Conservation (phyloP, 2,888 invertebrate genomes). For the Uloborus plumipes region DNA sequence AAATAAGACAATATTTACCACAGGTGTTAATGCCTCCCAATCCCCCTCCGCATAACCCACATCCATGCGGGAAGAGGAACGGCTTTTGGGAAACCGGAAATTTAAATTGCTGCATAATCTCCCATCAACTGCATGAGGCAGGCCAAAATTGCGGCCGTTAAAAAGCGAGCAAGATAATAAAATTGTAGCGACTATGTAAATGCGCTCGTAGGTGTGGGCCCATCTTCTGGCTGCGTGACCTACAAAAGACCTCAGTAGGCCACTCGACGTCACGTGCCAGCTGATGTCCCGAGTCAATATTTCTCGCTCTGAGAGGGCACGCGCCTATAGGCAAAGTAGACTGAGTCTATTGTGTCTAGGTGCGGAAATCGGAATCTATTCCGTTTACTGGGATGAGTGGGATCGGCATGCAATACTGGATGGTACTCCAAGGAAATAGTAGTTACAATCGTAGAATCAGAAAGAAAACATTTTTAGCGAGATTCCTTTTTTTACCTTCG, state of each 20-base stretch:
- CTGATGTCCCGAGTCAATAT: slow-evolving; percentile 53
- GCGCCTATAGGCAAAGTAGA: slow-evolving; percentile 23
- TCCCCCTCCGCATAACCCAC: slow-evolving; percentile 7
- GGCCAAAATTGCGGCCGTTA: not conserved
- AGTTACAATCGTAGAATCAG: too few relatives aligned
- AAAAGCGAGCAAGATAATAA: slow-evolving; percentile 46
- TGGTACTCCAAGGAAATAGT: too few relatives aligned
- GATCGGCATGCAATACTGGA: too few relatives aligned
- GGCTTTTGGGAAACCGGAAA: slow-evolving; percentile 39
- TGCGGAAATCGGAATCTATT: slow-evolving; percentile 19
- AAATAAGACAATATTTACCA: too few relatives aligned
- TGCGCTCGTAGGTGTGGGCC: slow-evolving; percentile 49
- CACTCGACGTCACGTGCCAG: slow-evolving; percentile 47
- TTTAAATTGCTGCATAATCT: slow-evolving; percentile 14
- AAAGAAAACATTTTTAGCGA: too few relatives aligned
- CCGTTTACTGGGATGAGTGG: not conserved
- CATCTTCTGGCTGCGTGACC: slow-evolving; percentile 46
- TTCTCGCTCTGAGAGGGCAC: slow-evolving; percentile 21
- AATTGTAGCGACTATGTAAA: slow-evolving; percentile 46
- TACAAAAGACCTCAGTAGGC: slow-evolving; percentile 47
- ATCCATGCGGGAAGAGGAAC: not conserved
- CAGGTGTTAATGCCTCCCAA: too few relatives aligned
- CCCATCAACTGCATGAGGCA: not conserved
- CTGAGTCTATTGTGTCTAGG: slow-evolving; percentile 32
- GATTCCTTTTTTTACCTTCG: too few relatives aligned